These are phyloP conservation scores for Apteryx mantelli DNA, from an alignment of 2,113 vertebrate species.

Conservation along the genomic window DNA sequence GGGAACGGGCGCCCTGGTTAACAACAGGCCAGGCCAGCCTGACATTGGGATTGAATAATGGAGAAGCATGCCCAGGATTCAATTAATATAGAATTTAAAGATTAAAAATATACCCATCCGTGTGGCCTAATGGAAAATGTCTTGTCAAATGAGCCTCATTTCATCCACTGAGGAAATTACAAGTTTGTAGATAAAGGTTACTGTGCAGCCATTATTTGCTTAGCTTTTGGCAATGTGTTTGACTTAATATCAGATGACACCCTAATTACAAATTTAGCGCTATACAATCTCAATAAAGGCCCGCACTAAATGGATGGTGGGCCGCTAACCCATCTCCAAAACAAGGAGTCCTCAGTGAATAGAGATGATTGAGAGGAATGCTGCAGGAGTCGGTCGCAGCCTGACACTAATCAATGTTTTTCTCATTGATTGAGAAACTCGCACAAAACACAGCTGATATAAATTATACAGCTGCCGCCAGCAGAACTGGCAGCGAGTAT, in stretches of 20 bases:
- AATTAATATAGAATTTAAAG: not conserved
- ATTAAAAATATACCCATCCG: not conserved
- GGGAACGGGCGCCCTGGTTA: not conserved
- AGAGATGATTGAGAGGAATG: slow-evolving; percentile 25
- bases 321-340: slow-evolving; percentile 49
- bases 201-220: slow-evolving; percentile 38
- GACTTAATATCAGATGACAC: slow-evolving; percentile 49
- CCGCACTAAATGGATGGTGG: slow-evolving; percentile 23
- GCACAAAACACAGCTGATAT: slow-evolving; percentile 71
- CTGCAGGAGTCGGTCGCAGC: slow-evolving; percentile 5
- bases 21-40: not conserved
- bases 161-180: slow-evolving; percentile 8
- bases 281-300: slow-evolving; percentile 40
- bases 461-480: slow-evolving; percentile 55
- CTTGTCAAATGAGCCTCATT: slow-evolving; percentile 4
- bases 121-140: not conserved
- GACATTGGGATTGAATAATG: not conserved
- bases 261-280: slow-evolving; percentile 57
- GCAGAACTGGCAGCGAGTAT: slow-evolving; percentile 41
- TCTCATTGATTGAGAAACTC: slow-evolving; percentile 56
- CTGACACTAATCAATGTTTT: slow-evolving; percentile 71
- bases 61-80: not conserved
- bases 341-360: slow-evolving; percentile 23
- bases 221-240: slow-evolving; percentile 24
- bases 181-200: slow-evolving; percentile 34